A percentile compares a stretch with the other conserved stretches of the same genome.
phyloP scores from a whole-genome alignment of 37 sponge, comb jelly and placozoan species.

The Lycopodina hypogea region DNA sequence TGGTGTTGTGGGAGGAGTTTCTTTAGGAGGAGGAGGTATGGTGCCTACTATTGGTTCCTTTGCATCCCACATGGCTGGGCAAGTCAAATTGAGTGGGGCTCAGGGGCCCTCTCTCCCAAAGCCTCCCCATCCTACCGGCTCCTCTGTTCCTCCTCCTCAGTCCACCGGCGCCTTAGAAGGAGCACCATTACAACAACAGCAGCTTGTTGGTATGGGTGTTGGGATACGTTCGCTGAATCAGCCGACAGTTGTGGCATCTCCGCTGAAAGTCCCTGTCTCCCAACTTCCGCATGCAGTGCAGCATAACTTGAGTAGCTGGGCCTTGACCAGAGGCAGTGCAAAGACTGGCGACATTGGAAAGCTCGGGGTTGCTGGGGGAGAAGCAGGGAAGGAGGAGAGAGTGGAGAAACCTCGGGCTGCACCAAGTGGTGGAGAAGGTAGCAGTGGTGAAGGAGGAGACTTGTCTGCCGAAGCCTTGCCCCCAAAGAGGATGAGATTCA shows the following conservation, averaged over 20 bases:
- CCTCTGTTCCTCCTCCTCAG: background rate
- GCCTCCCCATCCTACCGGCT: background rate
- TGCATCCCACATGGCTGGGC: background rate
- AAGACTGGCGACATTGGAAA: background rate
- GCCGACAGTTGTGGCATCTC: slow-evolving; percentile 51
- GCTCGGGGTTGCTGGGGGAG: background rate
- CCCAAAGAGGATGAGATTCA: slow-evolving; percentile 26
- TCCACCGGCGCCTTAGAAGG: background rate
- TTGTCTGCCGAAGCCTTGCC: background rate
- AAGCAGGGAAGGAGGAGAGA: background rate
- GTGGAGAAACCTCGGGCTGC: background rate
- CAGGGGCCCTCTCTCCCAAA: background rate
- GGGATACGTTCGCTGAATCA: background rate
- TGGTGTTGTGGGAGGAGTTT: background rate
- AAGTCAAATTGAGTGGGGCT: background rate
- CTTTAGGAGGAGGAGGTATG: background rate
- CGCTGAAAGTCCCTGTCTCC: slow-evolving; percentile 27
- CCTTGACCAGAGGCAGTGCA: background rate
- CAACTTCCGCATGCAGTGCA: slow-evolving; percentile 7
- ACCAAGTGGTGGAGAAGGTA: background rate
- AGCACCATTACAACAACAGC: background rate
- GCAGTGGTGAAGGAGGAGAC: background rate
- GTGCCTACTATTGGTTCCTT: background rate
- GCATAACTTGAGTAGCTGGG: slow-evolving; percentile 1
- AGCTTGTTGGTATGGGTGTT: background rate